Base-by-base conservation (phyloP, 2,797 vertebrate genomes). In the Enteromius radiatus region DNA sequence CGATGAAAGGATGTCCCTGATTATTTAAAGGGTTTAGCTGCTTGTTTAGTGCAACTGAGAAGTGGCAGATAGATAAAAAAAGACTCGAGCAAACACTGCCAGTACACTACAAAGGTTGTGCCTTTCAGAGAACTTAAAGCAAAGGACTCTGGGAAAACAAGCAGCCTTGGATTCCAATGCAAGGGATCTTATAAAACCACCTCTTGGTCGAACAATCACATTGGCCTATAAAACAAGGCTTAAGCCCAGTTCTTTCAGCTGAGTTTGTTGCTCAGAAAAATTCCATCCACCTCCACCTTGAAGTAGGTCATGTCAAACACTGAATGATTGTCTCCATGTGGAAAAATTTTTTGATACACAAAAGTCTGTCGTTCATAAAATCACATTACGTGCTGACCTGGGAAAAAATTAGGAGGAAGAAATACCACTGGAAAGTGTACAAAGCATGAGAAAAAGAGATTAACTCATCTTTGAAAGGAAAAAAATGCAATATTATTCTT, bases 71-170 rank as follows among this genome's bases (percentile, higher is more conserved):
- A 68, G 65, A 85, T 65, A 76, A 85, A 81, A 33, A 59, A 64
- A 33, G 26, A 49, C 75, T 76, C n/a, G 8, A 38, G 76, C 28
- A 73, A 12, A 54, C 61, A 41, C 47, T 67, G 76, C 78, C 84
- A 85, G 59, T 28, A 80, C 38, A 54, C 76, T 82, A 75, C 81
- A 87, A 85, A 67, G 75, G 28, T 79, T 81, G 75, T n/a, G 70
- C 63, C 45, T 82, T 84, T 85, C 31, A 84, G 47, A 64, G 76
- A 76, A 23, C 45, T 8, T 52, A 68, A 49, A 63, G 82, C 67
- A 80, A 81, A 83, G 77, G 63, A 76, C 64, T 79, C 80, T 84
- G 84, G 84, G 87, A 88, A 87, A 79, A 74, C 80, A 75, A 74
- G 84, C 80, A 77, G 31, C 41, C n/a, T 19, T 59, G 74, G 64